phyloP scores from a whole-genome alignment of 1,140 invertebrate genomes.

The Nephila pilipes region DNA sequence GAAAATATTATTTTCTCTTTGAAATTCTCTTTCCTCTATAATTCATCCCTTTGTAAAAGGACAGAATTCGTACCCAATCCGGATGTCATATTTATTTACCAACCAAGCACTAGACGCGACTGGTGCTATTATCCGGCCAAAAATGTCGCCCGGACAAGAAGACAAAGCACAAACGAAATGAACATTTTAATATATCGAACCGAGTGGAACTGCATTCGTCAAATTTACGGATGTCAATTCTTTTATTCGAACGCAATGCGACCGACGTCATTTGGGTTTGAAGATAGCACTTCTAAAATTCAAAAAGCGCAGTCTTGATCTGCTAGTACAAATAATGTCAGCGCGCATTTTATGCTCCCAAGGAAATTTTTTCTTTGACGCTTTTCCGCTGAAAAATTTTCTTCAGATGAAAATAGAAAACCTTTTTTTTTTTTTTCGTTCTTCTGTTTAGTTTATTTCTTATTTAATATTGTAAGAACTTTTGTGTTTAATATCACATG shows the following conservation, averaged over 20 bases:
- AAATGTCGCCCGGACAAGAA: neutral
- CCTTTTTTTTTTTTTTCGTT: no score
- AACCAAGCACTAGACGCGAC: neutral
- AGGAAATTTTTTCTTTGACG: neutral
- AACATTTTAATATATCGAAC: neutral
- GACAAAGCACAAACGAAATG: neutral
- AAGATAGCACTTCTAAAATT: neutral
- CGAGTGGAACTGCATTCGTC: neutral
- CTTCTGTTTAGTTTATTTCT: no score
- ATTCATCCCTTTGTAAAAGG: slow-evolving; percentile 1
- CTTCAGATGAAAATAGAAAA: neutral
- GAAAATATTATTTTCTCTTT: slow-evolving; percentile 31
- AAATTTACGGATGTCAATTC: slow-evolving; percentile 3
- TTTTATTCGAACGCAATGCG: neutral
- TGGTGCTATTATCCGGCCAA: neutral
- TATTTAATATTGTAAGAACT: no score
- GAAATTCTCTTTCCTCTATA: neutral
- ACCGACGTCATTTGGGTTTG: neutral
- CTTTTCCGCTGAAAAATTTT: neutral
- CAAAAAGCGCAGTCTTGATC: neutral
- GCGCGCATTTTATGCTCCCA: neutral
- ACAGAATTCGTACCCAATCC: neutral
- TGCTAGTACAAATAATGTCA: neutral
- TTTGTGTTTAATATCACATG: no score
- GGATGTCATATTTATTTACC: slow-evolving; percentile 25